A percentile compares a stretch with the other conserved stretches of the same genome.
Conservation (phyloP, 2,113 vertebrate genomes). For the Syngnathus scovelli region DNA sequence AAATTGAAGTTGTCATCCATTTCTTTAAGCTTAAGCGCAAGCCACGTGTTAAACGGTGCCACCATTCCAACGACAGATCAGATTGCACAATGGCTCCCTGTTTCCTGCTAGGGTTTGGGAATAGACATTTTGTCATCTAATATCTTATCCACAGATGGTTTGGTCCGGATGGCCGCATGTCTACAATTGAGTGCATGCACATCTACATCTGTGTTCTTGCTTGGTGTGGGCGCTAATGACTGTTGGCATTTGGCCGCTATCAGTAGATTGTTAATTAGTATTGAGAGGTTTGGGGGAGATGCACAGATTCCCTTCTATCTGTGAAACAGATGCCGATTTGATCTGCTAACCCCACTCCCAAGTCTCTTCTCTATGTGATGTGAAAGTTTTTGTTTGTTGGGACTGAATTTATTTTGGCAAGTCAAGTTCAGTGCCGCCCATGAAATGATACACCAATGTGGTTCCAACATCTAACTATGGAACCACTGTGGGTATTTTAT, state of each 20-base stretch:
- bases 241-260: conserved; percentile 66
- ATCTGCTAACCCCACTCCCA: conserved; percentile 54
- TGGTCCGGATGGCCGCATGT: conserved; percentile 19
- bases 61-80: background rate
- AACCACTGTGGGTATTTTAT: background rate
- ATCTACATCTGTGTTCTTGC: conserved; percentile 54
- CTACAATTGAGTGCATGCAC: conserved; percentile 33
- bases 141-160: conserved; percentile 41
- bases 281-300: conserved; percentile 71
- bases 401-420: background rate
- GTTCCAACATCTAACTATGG: background rate
- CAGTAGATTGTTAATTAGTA: conserved; percentile 74
- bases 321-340: conserved; percentile 70
- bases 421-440: background rate
- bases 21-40: conserved; percentile 34
- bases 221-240: conserved; percentile 56
- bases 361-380: background rate
- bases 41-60: conserved; percentile 33
- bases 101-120: background rate
- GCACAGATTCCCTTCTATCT: conserved; percentile 59
- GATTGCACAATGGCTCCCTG: background rate
- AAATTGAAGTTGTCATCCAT: conserved; percentile 53
- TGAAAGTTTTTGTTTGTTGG: background rate
- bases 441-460: background rate
- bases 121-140: conserved; percentile 10